phyloP scores from a whole-genome alignment of 2,888 invertebrate species.

The Tenthredo notha region DNA sequence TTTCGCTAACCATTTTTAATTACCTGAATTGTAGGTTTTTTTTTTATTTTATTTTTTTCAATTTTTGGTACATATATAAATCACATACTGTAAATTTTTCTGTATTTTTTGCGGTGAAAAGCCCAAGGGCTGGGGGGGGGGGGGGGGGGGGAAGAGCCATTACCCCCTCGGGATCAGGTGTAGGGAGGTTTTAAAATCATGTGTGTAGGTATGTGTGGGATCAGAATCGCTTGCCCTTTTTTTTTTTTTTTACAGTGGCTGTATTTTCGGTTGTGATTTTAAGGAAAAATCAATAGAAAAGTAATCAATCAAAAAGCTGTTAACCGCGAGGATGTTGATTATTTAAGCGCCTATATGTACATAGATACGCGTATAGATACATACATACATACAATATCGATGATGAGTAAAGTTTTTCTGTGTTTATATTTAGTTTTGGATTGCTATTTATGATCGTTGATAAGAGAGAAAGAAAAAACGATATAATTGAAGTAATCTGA shows the following conservation, averaged over 20 bases:
- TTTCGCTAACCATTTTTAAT: not conserved
- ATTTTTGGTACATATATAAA: not conserved
- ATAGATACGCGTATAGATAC: not conserved
- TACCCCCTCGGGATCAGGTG: not conserved
- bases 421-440: not conserved
- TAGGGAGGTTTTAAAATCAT: not conserved
- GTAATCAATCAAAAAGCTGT: constrained; percentile 25
- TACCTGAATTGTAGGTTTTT: not conserved
- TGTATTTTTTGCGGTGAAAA: not conserved
- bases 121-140: too few species aligned
- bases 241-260: not conserved
- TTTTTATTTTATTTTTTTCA: not conserved
- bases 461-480: not conserved
- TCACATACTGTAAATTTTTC: not conserved
- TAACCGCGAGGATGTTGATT: constrained; percentile 19
- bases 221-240: not conserved
- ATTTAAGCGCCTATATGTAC: constrained; percentile 5
- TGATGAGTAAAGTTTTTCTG: not conserved
- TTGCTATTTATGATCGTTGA: not conserved
- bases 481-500: not conserved
- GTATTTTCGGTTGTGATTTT: constrained; percentile 1
- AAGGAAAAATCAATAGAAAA: constrained; percentile 22
- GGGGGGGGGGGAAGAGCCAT: not conserved
- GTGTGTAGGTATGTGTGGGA: not conserved
- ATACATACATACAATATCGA: not conserved